Evolutionary conservation across 2,797 vertebrate species (phyloP).

Genomic region (Melanotaenia pygmaea): DNA sequence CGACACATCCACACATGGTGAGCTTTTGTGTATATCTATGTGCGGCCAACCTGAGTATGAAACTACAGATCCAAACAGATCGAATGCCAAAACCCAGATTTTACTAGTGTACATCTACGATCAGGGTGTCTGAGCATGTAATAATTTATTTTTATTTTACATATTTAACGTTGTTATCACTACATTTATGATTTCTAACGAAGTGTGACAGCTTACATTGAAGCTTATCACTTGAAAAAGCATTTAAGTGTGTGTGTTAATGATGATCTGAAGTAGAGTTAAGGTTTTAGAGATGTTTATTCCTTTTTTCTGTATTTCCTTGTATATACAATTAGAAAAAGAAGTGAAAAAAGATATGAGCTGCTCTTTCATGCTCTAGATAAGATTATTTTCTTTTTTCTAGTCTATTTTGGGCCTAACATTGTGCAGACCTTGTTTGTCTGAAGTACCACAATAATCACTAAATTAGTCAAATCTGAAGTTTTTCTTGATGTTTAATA

Average conservation of each 20-base stretch:
- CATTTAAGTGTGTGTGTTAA: not conserved
- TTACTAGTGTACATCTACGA: not conserved
- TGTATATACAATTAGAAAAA: not conserved
- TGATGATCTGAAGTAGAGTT: not conserved
- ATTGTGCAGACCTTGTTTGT: no score
- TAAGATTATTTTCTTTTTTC: not conserved
- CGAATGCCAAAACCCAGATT: not conserved
- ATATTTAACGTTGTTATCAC: no score
- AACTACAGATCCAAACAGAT: conserved; percentile 4
- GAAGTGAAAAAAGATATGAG: not conserved
- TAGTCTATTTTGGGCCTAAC: no score
- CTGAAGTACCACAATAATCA: no score
- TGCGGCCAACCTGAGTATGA: not conserved
- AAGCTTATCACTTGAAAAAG: not conserved
- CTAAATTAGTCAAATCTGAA: no score
- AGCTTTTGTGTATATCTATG: conserved; percentile 26
- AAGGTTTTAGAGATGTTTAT: no score
- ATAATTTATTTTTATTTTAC: not conserved
- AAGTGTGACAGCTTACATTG: not conserved
- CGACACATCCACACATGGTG: conserved; percentile 74
- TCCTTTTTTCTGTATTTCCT: not conserved
- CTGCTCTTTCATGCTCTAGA: not conserved
- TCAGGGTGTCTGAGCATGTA: not conserved
- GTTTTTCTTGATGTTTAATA: not conserved
- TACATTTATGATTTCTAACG: no score